Evolutionary conservation across 2,797 vertebrate species (phyloP).

Genomic region (Champsocephalus esox): DNA sequence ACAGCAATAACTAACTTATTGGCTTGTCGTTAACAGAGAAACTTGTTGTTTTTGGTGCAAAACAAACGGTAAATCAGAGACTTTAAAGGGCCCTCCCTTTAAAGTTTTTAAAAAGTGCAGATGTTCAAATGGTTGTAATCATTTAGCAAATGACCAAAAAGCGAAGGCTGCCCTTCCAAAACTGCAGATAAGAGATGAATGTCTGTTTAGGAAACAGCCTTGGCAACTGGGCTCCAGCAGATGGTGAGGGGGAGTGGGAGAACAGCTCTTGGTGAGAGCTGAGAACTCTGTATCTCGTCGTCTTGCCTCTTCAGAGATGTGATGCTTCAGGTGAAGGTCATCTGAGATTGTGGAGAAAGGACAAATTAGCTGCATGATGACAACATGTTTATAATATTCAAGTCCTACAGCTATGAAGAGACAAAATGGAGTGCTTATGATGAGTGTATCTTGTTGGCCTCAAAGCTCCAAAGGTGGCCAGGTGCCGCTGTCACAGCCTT

Average conservation of each 20-base stretch:
- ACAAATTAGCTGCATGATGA: constrained; percentile 31
- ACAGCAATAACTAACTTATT: constrained; percentile 11
- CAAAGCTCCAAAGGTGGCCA: constrained; percentile 23
- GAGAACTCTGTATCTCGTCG: constrained; percentile 44
- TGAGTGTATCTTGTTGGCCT: constrained; percentile 33
- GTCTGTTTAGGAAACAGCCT: constrained; percentile 61
- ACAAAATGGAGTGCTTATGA: constrained; percentile 1
- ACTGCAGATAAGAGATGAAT: constrained; percentile 38
- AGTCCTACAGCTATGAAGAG: neutral
- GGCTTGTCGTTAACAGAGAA: constrained; percentile 51
- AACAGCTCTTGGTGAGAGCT: constrained; percentile 52
- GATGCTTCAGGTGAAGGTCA: constrained; percentile 54
- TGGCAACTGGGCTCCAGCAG: constrained; percentile 59
- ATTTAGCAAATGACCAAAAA: constrained; percentile 13
- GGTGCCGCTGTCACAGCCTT: constrained; percentile 31
- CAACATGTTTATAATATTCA: constrained; percentile 2
- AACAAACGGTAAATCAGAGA: neutral
- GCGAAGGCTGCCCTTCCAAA: neutral
- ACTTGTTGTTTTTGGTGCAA: constrained; percentile 29
- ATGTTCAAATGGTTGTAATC: constrained; percentile 2
- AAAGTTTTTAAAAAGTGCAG: neutral
- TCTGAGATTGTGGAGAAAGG: constrained; percentile 53
- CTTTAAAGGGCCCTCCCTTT: constrained; percentile 5
- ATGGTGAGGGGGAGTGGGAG: constrained; percentile 68
- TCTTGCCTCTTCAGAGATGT: constrained; percentile 49